Percentiles rank a stretch among this genome's conserved stretches.
phyloP scores from a whole-genome alignment of 2,797 vertebrate genomes.

The Rhincodon typus region DNA sequence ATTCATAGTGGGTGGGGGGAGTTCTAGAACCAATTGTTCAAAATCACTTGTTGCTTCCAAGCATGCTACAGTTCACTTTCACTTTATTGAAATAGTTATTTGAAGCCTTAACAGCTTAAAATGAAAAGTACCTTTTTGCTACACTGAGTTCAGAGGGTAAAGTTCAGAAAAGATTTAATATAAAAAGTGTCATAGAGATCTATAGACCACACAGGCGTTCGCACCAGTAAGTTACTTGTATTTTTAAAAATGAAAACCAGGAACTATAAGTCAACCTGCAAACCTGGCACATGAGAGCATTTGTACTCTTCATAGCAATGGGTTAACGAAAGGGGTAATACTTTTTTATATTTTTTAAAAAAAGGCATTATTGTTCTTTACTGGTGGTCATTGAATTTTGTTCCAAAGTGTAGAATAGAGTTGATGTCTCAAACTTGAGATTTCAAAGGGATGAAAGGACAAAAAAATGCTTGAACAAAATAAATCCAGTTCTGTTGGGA shows the following conservation, averaged over 20 bases:
- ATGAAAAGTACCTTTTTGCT: neutral
- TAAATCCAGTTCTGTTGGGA: neutral
- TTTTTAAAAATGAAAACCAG: neutral
- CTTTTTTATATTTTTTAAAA: neutral
- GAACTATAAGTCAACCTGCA: neutral
- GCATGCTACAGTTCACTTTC: neutral
- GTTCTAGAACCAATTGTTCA: neutral
- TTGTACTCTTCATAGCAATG: neutral
- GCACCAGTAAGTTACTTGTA: neutral
- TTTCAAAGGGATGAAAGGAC: neutral
- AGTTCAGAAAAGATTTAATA: neutral
- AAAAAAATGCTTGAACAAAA: neutral
- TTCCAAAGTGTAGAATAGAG: neutral
- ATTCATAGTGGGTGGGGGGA: neutral
- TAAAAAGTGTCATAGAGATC: neutral
- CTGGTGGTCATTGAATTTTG: neutral
- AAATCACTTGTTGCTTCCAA: neutral
- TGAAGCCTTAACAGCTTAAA: neutral
- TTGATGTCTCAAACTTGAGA: neutral
- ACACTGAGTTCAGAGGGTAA: neutral
- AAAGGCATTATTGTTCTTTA: neutral
- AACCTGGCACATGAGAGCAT: neutral
- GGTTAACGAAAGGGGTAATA: constrained; percentile 13
- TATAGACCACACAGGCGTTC: neutral
- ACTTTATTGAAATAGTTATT: neutral